phyloP scores from a whole-genome alignment of 2,113 vertebrate genomes.

The Pseudolaguvia tuberculata region DNA sequence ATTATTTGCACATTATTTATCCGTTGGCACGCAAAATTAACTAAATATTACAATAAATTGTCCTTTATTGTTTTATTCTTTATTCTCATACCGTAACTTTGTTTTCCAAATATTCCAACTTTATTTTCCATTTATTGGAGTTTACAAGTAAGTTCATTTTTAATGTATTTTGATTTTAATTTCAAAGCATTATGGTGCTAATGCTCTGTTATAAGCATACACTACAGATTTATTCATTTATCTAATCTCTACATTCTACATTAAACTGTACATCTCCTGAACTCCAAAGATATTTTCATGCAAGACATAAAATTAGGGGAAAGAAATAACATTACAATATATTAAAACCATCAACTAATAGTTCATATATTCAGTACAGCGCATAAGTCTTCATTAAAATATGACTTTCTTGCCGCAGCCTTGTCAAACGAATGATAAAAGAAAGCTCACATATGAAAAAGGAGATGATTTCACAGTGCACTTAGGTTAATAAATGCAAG shows the following conservation, averaged over 20 bases:
- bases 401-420: neutral
- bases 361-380: slow-evolving; percentile 5
- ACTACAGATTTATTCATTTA: no score
- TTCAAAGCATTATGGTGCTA: no score
- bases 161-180: no score
- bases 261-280: slow-evolving; percentile 1
- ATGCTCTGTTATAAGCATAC: no score
- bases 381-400: slow-evolving; percentile 13
- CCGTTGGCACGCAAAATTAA: no score
- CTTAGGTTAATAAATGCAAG: slow-evolving; percentile 4
- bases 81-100: no score
- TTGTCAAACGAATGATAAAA: slow-evolving; percentile 15
- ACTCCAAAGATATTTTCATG: neutral
- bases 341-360: slow-evolving; percentile 1
- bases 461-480: neutral
- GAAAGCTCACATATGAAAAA: slow-evolving; percentile 6
- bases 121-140: no score
- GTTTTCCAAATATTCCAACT: no score
- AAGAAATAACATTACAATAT: neutral
- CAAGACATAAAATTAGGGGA: neutral
- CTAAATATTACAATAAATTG: no score
- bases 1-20: no score
- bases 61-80: no score
- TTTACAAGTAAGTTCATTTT: no score
- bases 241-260: slow-evolving; percentile 11